phyloP scores from a whole-genome alignment of 1,140 invertebrate species.

The Lepidurus couesii region DNA sequence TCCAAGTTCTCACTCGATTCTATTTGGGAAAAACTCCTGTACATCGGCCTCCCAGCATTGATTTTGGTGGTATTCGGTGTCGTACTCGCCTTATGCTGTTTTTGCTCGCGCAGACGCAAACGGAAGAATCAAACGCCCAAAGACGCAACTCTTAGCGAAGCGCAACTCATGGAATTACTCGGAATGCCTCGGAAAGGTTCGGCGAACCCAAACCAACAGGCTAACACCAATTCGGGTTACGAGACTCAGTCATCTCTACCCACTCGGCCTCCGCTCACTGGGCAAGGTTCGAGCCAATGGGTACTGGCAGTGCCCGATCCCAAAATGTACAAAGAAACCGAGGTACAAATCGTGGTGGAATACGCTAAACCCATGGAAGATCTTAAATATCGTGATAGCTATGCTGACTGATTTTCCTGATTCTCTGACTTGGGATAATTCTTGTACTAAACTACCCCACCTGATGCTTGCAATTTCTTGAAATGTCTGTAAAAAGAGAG shows the following conservation, averaged over 20 bases:
- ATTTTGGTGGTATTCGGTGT: not conserved
- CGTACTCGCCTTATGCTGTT: not conserved
- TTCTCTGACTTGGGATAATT: not conserved
- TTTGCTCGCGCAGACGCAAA: not conserved
- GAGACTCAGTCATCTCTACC: not conserved
- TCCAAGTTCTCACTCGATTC: not conserved
- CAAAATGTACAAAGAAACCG: slow-evolving; percentile 71
- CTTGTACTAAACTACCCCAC: not conserved
- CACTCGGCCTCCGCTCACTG: not conserved
- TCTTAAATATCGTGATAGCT: not conserved
- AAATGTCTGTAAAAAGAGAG: not conserved
- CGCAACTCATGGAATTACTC: not conserved
- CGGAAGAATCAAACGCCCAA: not conserved
- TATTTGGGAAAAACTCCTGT: not conserved
- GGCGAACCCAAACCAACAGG: not conserved
- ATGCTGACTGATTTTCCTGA: not conserved
- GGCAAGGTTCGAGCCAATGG: slow-evolving; percentile 21
- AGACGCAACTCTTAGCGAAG: not conserved
- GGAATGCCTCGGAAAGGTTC: not conserved
- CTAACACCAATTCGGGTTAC: not conserved
- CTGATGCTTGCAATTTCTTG: too few relatives aligned
- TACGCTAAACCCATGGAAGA: slow-evolving; percentile 60
- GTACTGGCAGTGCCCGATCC: slow-evolving; percentile 62
- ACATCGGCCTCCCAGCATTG: not conserved
- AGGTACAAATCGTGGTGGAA: slow-evolving; percentile 75